These are phyloP conservation scores for Lutraria rhynchaena DNA, from an alignment of 1,140 invertebrate genomes.

Conservation along the genomic window DNA sequence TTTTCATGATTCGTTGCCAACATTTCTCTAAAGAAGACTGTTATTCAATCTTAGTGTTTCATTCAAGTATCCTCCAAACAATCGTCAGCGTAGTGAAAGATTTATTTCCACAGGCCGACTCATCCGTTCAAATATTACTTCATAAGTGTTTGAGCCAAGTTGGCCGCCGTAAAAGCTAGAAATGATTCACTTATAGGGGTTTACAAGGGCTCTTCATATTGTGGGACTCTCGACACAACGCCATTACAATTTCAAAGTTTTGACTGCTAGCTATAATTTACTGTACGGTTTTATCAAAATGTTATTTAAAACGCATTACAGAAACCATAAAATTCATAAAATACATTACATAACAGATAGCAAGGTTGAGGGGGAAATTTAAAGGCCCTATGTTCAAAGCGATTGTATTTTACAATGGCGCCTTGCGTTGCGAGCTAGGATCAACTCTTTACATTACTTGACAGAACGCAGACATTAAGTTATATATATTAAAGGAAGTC, in stretches of 20 bases:
- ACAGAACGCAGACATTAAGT: slow-evolving; percentile 6
- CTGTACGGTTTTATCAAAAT: slow-evolving; percentile 58
- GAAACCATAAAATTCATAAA: slow-evolving; percentile 49
- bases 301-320: slow-evolving; percentile 63
- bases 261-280: slow-evolving; percentile 56
- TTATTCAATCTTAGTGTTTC: too few species aligned
- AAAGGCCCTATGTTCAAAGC: slow-evolving; percentile 39
- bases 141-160: neutral
- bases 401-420: slow-evolving; percentile 50
- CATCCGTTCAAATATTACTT: neutral
- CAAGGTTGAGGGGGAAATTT: slow-evolving; percentile 45
- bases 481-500: slow-evolving; percentile 7
- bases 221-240: slow-evolving; percentile 21
- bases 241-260: slow-evolving; percentile 47
- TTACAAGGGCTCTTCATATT: slow-evolving; percentile 41
- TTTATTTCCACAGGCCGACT: neutral
- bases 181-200: slow-evolving; percentile 27
- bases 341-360: slow-evolving; percentile 49
- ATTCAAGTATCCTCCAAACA: too few species aligned
- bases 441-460: slow-evolving; percentile 47
- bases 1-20: too few species aligned
- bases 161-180: slow-evolving; percentile 6
- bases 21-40: too few species aligned
- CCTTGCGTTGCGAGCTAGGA: slow-evolving; percentile 32
- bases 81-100: too few species aligned